Conservation (phyloP, 1,140 invertebrate species). For the Thalassaphorura encarpata region DNA sequence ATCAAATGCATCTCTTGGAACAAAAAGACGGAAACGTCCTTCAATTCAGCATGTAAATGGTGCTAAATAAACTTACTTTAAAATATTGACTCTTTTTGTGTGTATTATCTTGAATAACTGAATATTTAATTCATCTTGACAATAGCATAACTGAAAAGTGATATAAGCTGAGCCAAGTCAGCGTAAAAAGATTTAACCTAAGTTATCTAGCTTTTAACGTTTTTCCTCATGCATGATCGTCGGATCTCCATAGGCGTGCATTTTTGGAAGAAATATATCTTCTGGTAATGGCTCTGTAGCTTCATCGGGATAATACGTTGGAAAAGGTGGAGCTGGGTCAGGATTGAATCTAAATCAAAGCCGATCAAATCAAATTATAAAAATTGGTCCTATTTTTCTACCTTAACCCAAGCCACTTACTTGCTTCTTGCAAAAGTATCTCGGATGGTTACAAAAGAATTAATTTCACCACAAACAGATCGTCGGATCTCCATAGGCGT, state of each 20-base stretch:
- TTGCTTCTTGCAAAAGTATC: slow-evolving; percentile 54
- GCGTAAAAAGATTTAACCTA: no score
- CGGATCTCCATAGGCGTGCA: slow-evolving; percentile 58
- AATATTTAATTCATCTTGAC: no score
- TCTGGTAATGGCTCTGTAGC: slow-evolving; percentile 49
- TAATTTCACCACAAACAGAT: slow-evolving; percentile 67
- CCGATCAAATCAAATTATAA: not conserved
- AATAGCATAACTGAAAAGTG: no score
- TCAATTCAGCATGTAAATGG: no score
- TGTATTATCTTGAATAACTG: no score
- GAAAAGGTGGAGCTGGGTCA: slow-evolving; percentile 57
- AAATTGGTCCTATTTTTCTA: not conserved
- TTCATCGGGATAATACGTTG: slow-evolving; percentile 57
- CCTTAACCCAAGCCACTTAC: slow-evolving; percentile 11
- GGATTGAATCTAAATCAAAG: not conserved
- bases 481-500: slow-evolving; percentile 56
- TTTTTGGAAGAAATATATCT: slow-evolving; percentile 57
- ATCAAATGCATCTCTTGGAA: no score
- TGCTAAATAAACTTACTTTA: no score
- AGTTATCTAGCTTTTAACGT: slow-evolving; percentile 16
- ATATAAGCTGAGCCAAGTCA: no score
- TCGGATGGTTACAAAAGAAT: slow-evolving; percentile 67
- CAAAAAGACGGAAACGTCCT: no score
- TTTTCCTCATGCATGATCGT: slow-evolving; percentile 56
- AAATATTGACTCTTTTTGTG: no score